Base-by-base conservation (phyloP, 53 echinoderm and acorn worm genomes). In the Henricia sp. region DNA sequence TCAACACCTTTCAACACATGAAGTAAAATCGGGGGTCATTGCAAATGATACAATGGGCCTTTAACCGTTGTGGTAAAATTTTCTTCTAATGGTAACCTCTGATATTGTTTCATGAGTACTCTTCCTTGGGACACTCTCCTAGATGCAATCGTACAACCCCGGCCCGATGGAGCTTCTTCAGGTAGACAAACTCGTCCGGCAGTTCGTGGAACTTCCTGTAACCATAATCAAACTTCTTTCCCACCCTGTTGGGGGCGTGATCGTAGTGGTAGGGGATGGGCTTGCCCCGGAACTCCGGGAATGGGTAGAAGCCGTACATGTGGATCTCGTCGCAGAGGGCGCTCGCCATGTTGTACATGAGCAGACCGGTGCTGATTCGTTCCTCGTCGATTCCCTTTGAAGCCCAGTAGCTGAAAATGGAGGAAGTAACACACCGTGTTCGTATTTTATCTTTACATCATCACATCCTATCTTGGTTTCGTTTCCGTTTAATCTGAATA, bases 261-360 rank as follows among this genome's bases (percentile, higher is more conserved):
- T 97, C 93, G 76, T 97, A 97, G 52, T 97, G 97, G 67, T 97
- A 97, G 4, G 97, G 94, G 29, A 97, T 90, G 16, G 92, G 84
- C 43, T 63, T 76, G 25, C 86, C 68, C 25, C 90, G 70, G 37
- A 91, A 92, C 46, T 94, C 89, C 1, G 94, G 88, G 84, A 94
- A 97, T 16, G 97, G 97, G 59, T 97, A 97, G 39, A 97, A 97
- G 8, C 97, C 97, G 56, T 86, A 97, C 71, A 97, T 83, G 84
- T 94, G 92, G 17, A 97, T 90, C 65, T 94, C 90, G 4, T 94
- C 92, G 58, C 97, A 97, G 43, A 97, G 77, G 13, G 86, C 86
- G 57, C 92, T 90, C 11, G 97, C 94, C 37, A 97, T 82, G 74
- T 90, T 97, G 90, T 95, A 94, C 97, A 97, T 94, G 26, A 97